phyloP scores from a whole-genome alignment of 1,140 invertebrate genomes.

The Venustaconcha ellipsiformis region DNA sequence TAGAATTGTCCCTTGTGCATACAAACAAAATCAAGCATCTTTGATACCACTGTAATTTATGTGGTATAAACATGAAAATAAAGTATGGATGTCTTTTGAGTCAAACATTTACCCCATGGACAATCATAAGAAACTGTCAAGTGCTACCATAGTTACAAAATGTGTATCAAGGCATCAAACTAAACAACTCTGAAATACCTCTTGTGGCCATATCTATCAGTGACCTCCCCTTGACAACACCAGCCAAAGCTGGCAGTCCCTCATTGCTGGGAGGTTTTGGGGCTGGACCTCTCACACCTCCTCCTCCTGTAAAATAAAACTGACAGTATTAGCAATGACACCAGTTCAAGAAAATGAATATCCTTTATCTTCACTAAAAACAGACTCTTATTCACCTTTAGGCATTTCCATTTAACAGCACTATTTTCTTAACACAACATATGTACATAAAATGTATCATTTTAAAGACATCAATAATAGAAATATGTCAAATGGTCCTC shows the following conservation, averaged over 20 bases:
- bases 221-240: constrained; percentile 37
- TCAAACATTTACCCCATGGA: too few species aligned
- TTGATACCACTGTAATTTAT: too few species aligned
- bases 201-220: constrained; percentile 60
- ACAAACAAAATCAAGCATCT: too few species aligned
- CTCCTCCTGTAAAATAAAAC: constrained; percentile 43
- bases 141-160: too few species aligned
- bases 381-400: neutral
- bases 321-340: neutral
- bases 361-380: neutral
- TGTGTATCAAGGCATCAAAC: too few species aligned
- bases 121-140: too few species aligned
- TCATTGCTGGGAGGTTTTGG: constrained; percentile 47
- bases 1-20: too few species aligned
- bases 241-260: constrained; percentile 42
- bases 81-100: too few species aligned
- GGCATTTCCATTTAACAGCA: too few species aligned
- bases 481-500: neutral
- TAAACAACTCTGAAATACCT: constrained; percentile 32
- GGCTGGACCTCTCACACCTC: constrained; percentile 40
- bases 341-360: neutral
- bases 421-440: neutral
- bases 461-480: neutral
- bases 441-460: neutral
- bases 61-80: too few species aligned